phyloP scores from a whole-genome alignment of 2,797 vertebrate species.

The Hapalemur alaotrensis region DNA sequence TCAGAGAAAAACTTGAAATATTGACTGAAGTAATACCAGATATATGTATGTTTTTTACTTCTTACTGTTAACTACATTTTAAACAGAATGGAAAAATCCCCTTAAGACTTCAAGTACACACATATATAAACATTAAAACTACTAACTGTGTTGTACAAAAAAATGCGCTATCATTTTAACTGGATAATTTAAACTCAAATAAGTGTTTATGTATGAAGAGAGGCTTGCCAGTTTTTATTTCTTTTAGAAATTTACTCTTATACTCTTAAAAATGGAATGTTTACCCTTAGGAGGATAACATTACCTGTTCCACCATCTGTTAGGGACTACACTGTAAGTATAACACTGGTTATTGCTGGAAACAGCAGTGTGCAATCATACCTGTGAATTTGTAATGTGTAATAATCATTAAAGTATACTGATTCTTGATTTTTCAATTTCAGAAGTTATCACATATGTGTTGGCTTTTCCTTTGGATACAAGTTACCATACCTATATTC shows the following conservation, averaged over 20 bases:
- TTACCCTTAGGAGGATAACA: background rate
- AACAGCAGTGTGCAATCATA: background rate
- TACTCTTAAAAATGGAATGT: background rate
- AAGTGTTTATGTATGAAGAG: constrained; percentile 45
- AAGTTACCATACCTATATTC: background rate
- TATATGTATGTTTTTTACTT: background rate
- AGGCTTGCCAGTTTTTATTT: constrained; percentile 21
- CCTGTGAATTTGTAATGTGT: background rate
- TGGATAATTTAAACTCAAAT: constrained; percentile 34
- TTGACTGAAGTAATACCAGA: background rate
- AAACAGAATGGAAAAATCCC: background rate
- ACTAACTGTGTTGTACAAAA: background rate
- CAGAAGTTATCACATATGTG: constrained; percentile 11
- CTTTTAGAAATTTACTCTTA: constrained; percentile 14
- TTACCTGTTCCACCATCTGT: constrained; percentile 50
- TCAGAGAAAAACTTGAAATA: background rate
- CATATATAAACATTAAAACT: background rate
- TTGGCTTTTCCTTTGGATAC: background rate
- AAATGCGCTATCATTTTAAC: background rate
- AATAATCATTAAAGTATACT: background rate
- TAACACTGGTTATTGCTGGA: background rate
- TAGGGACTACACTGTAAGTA: background rate
- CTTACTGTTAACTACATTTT: background rate
- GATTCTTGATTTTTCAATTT: background rate
- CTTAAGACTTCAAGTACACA: background rate